phyloP scores from a whole-genome alignment of 2,113 vertebrate genomes.

The Triplophysa rosa region DNA sequence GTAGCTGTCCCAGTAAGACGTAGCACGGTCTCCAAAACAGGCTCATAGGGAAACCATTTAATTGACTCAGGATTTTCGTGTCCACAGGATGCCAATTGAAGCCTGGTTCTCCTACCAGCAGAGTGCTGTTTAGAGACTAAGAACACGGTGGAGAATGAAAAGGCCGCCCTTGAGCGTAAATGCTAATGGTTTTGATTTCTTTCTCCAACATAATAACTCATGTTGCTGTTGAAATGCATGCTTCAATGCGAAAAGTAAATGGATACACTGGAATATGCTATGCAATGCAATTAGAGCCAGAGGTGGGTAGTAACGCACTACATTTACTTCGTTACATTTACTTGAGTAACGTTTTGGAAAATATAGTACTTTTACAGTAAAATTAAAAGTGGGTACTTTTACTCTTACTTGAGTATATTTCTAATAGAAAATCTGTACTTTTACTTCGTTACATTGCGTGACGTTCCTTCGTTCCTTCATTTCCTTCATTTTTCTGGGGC shows the following conservation, averaged over 20 bases:
- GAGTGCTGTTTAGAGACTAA: slow-evolving; percentile 61
- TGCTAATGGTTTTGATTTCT: slow-evolving; percentile 72
- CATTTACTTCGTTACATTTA: too few relatives aligned
- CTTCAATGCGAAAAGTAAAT: slow-evolving; percentile 27
- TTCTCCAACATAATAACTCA: slow-evolving; percentile 61
- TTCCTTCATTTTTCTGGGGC: too few relatives aligned
- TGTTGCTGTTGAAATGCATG: slow-evolving; percentile 46
- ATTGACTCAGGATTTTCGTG: slow-evolving; percentile 67
- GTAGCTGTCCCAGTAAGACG: neutral
- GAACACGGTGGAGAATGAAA: slow-evolving; percentile 60
- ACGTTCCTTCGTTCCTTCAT: too few relatives aligned
- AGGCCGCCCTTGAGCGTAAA: slow-evolving; percentile 62
- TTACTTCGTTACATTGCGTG: too few relatives aligned
- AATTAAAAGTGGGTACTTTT: too few relatives aligned
- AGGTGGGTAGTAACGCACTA: too few relatives aligned
- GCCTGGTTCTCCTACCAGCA: slow-evolving; percentile 59
- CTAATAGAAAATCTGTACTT: too few relatives aligned
- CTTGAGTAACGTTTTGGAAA: too few relatives aligned
- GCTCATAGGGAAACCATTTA: slow-evolving; percentile 55
- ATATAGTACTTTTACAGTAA: too few relatives aligned
- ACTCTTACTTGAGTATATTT: too few relatives aligned
- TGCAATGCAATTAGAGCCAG: slow-evolving; percentile 21
- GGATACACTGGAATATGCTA: slow-evolving; percentile 12
- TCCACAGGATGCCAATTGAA: slow-evolving; percentile 61
- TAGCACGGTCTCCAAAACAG: slow-evolving; percentile 7